Evolutionary conservation across 2,888 invertebrate species (phyloP), one percentile per base, ranked within the genome.

Genomic region (Agriotes lineatus): DNA sequence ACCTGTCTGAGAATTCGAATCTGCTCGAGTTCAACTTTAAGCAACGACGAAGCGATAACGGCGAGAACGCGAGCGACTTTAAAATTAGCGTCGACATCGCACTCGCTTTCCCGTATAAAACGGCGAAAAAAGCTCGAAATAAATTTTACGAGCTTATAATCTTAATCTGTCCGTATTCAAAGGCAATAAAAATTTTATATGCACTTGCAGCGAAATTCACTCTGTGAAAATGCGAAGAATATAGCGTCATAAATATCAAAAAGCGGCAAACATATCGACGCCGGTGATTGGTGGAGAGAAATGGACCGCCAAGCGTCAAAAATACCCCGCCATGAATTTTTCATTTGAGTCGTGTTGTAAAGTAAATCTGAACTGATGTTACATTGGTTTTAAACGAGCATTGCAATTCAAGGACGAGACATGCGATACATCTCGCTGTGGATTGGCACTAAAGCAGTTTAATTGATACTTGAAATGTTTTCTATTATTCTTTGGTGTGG

Each of bases 131-230:
- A 64, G 25, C 14, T 12, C 30, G n/a, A 57, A 64, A 57, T 48
- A 56, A 14, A 33, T 37, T 64, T 57, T 64, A 64, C 56, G 64
- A 62, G 44, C 50, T 67, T 61, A 67, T 62, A 50, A 67, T 54
- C 62, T 62, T 62, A 62, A 67, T 67, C 67, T 62, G 48, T 50
- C 61, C 42, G 33, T 33, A 67, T 67, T 61, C 57, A 58, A 62
- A 45, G 39, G 50, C 62, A 62, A 62, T 67, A 67, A 67, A 67
- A 67, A 61, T 67, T 67, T 67, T 67, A 67, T 67, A 67, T 67
- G 62, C 62, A 67, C 62, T 67, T 67, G 67, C 67, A 67, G 56
- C 67, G 33, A 62, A 67, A 62, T 62, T 61, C 56, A 62, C 67
- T 67, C 62, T 67, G 57, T 14, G 56, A 56, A 61, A 67, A 61